These are phyloP conservation scores for Cossypha niveicapilla DNA, from an alignment of 2,797 vertebrate genomes.

Conservation along the genomic window DNA sequence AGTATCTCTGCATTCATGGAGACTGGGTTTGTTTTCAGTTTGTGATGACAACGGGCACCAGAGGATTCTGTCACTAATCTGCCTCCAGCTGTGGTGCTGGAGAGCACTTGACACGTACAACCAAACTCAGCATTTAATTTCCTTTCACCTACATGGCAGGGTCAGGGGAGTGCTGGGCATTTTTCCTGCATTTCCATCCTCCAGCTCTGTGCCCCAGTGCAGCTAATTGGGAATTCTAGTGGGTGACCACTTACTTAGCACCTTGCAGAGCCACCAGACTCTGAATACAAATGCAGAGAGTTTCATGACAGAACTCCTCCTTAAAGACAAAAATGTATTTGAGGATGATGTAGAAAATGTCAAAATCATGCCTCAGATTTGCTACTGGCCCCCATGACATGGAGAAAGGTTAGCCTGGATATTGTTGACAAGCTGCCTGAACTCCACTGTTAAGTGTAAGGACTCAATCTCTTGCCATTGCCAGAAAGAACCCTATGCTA, in stretches of 20 bases:
- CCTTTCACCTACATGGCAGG: neutral
- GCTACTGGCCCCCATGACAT: neutral
- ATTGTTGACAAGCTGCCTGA: neutral
- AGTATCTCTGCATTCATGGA: neutral
- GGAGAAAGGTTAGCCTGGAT: neutral
- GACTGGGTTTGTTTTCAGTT: neutral
- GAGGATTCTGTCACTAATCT: neutral
- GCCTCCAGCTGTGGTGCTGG: neutral
- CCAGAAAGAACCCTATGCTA: neutral
- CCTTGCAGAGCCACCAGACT: neutral
- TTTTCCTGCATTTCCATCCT: neutral
- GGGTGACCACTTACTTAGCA: neutral
- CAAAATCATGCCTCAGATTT: neutral
- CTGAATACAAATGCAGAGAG: neutral
- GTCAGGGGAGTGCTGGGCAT: neutral
- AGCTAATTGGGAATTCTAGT: slow-evolving; percentile 31
- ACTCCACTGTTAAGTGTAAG: neutral
- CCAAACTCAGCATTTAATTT: neutral
- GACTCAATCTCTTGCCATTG: neutral
- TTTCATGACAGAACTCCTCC: neutral
- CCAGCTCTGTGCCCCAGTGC: neutral
- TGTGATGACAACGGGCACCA: neutral
- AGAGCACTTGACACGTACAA: neutral
- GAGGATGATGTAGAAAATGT: neutral
- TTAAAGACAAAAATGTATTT: neutral